phyloP scores from a whole-genome alignment of 2,113 vertebrate genomes.

The Sylvilagus bachmani region DNA sequence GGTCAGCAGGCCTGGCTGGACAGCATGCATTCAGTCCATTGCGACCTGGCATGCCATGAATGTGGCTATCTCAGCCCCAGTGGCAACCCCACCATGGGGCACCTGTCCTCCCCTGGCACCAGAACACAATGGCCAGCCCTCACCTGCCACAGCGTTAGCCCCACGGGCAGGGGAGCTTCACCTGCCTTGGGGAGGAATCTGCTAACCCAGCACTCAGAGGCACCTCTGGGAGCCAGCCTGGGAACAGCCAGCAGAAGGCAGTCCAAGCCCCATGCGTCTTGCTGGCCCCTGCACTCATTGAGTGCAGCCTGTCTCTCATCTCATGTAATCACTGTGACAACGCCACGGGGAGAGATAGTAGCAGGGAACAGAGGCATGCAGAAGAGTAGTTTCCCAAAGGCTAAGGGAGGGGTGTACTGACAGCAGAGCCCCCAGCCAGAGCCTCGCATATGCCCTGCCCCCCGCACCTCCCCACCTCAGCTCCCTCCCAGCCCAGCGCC shows the following conservation, averaged over 20 bases:
- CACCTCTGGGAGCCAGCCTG: not conserved
- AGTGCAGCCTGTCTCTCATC: not conserved
- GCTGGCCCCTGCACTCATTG: not conserved
- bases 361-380: not conserved
- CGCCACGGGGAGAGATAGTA: not conserved
- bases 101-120: not conserved
- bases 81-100: not conserved
- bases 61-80: not conserved
- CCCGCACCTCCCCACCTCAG: rapidly evolving
- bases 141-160: not conserved
- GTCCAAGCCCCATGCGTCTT: not conserved
- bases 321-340: not conserved
- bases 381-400: not conserved
- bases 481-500: not conserved
- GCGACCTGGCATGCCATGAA: not conserved
- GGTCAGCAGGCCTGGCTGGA: not conserved
- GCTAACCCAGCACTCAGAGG: too few relatives aligned
- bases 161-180: not conserved
- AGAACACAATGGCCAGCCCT: not conserved
- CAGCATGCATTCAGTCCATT: too few relatives aligned
- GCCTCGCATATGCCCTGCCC: not conserved
- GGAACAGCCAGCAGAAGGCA: not conserved
- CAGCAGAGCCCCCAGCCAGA: rapidly evolving
- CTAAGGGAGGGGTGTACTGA: not conserved
- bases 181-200: too few relatives aligned